A percentile compares a stretch with the other conserved stretches of the same genome.
These are phyloP conservation scores for Manis crassicaudata DNA, from an alignment of 2,797 vertebrate genomes.

Conservation along the genomic window DNA sequence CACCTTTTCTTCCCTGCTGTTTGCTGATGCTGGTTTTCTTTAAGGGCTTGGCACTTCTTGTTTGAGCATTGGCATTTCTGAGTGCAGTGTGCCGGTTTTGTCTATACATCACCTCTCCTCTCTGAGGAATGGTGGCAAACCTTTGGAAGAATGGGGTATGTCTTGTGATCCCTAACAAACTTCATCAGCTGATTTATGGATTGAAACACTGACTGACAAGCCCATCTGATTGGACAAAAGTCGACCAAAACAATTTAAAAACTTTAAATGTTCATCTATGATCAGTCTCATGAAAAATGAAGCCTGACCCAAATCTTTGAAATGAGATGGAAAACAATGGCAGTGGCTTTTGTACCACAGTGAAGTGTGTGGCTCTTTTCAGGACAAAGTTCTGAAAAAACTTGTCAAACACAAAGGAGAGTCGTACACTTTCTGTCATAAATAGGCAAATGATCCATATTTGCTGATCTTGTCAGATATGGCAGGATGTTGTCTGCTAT, in stretches of 20 bases:
- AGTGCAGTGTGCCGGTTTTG: not conserved
- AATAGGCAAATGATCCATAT: not conserved
- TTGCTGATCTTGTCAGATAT: not conserved
- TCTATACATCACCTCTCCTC: not conserved
- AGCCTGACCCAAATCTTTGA: conserved; percentile 12
- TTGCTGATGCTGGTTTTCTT: not conserved
- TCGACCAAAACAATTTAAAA: not conserved
- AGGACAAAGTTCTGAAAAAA: not conserved
- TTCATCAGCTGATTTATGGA: not conserved
- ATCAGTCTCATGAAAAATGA: not conserved
- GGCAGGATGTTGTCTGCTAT: not conserved
- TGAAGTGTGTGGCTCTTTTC: not conserved
- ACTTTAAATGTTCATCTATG: not conserved
- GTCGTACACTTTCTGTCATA: not conserved
- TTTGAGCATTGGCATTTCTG: not conserved
- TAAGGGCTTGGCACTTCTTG: not conserved
- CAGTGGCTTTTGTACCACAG: not conserved
- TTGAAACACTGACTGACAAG: not conserved
- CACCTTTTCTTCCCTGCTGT: not conserved
- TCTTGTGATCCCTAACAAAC: not conserved
- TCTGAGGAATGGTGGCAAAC: not conserved
- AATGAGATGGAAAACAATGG: conserved; percentile 7
- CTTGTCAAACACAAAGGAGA: not conserved
- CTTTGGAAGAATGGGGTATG: not conserved
- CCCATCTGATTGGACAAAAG: not conserved